Conservation (phyloP, 2,113 vertebrate genomes). For the Lamprologus callipterus region DNA sequence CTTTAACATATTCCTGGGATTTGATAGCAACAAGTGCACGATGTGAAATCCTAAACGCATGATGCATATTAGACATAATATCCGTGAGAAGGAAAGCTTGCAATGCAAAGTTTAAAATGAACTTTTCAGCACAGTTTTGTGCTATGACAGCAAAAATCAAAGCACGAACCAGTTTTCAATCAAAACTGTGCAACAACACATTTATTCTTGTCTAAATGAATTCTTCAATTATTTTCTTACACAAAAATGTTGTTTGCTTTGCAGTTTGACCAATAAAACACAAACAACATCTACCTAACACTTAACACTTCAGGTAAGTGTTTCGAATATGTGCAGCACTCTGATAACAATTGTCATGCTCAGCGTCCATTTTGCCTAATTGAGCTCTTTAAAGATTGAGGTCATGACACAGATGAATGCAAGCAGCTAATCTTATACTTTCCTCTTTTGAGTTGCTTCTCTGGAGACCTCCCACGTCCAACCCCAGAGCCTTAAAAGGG, state of each 20-base stretch:
- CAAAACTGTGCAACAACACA: background rate
- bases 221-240: background rate
- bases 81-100: background rate
- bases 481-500: slow-evolving; percentile 57
- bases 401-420: slow-evolving; percentile 31
- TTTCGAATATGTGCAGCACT: background rate
- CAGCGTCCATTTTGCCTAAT: background rate
- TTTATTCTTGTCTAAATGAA: background rate
- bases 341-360: background rate
- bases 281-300: background rate
- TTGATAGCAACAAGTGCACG: slow-evolving; percentile 12
- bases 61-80: slow-evolving; percentile 1
- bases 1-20: background rate
- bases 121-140: background rate
- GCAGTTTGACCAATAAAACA: background rate
- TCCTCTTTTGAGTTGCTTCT: slow-evolving; percentile 51
- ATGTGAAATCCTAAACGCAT: slow-evolving; percentile 26
- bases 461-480: slow-evolving; percentile 32
- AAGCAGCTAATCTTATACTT: slow-evolving; percentile 57
- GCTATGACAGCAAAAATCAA: background rate
- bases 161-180: background rate
- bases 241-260: background rate
- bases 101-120: background rate
- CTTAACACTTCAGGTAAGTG: slow-evolving; percentile 2
- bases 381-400: slow-evolving; percentile 10